phyloP scores from a whole-genome alignment of 2,113 vertebrate species.

The Amphilophus citrinellus region DNA sequence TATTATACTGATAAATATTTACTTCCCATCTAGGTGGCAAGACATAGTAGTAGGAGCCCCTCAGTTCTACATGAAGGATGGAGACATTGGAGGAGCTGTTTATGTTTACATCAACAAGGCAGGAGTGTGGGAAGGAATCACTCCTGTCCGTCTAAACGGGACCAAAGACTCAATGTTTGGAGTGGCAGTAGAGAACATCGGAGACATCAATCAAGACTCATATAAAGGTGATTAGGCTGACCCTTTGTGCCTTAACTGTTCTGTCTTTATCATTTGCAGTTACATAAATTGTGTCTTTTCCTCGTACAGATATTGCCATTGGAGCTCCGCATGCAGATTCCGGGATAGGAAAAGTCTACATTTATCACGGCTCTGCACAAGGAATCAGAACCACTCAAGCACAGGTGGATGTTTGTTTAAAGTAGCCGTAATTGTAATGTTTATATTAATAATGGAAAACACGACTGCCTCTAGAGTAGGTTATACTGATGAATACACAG shows the following conservation, averaged over 20 bases:
- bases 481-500: neutral
- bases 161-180: slow-evolving; percentile 97
- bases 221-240: slow-evolving; percentile 83
- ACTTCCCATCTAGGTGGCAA: slow-evolving; percentile 86
- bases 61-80: slow-evolving; percentile 92
- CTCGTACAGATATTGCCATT: slow-evolving; percentile 89
- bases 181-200: slow-evolving; percentile 91
- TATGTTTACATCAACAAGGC: slow-evolving; percentile 94
- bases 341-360: slow-evolving; percentile 89
- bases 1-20: neutral
- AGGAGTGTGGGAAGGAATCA: slow-evolving; percentile 87
- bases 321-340: slow-evolving; percentile 91
- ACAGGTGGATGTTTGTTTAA: slow-evolving; percentile 83
- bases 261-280: neutral
- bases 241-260: neutral
- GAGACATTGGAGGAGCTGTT: slow-evolving; percentile 91
- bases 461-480: neutral
- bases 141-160: slow-evolving; percentile 88
- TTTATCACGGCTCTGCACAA: slow-evolving; percentile 90
- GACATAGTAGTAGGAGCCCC: slow-evolving; percentile 98
- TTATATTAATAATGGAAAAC: neutral
- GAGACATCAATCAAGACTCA: slow-evolving; percentile 93
- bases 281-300: neutral
- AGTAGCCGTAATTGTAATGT: neutral
- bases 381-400: slow-evolving; percentile 89